A percentile compares a stretch with the other conserved stretches of the same genome.
These are phyloP conservation scores for Macrosoma leucophasiata DNA, from an alignment of 2,888 invertebrate genomes.

Conservation along the genomic window DNA sequence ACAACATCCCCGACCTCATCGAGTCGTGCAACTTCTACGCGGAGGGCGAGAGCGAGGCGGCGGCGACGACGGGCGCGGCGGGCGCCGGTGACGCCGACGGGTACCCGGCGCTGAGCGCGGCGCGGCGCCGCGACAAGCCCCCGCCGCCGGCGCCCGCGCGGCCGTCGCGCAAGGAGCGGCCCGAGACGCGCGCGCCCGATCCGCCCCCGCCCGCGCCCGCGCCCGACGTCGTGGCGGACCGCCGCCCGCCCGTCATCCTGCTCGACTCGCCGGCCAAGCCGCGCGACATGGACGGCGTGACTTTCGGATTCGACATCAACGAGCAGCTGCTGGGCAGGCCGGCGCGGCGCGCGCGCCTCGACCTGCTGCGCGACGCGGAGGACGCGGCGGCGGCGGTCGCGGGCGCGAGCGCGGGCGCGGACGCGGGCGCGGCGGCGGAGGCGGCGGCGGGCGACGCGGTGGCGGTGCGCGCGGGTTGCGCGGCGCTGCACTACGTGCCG, in stretches of 20 bases:
- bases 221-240: slow-evolving; percentile 62
- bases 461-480: slow-evolving; percentile 36
- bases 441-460: slow-evolving; percentile 28
- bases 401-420: slow-evolving; percentile 23
- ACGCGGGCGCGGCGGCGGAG: slow-evolving; percentile 33
- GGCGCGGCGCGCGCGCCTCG: slow-evolving; percentile 40
- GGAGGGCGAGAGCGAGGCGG: slow-evolving; percentile 38
- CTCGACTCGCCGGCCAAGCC: slow-evolving; percentile 75
- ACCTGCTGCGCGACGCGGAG: slow-evolving; percentile 41
- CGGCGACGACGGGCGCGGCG: slow-evolving; percentile 14
- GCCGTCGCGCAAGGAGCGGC: slow-evolving; percentile 25
- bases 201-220: slow-evolving; percentile 61
- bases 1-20: slow-evolving; percentile 71
- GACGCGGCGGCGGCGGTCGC: slow-evolving; percentile 34
- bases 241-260: slow-evolving; percentile 84
- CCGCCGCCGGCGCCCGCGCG: slow-evolving; percentile 26
- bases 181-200: slow-evolving; percentile 24
- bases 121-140: slow-evolving; percentile 32
- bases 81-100: slow-evolving; percentile 28
- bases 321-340: slow-evolving; percentile 79
- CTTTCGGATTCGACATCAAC: slow-evolving; percentile 88
- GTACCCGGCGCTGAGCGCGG: slow-evolving; percentile 35
- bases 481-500: slow-evolving; percentile 42
- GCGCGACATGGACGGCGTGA: slow-evolving; percentile 80
- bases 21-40: slow-evolving; percentile 70